A percentile compares a stretch with the other conserved stretches of the same genome.
phyloP scores from a whole-genome alignment of 1,140 invertebrate genomes.

The Holcopasites calliopsidis region DNA sequence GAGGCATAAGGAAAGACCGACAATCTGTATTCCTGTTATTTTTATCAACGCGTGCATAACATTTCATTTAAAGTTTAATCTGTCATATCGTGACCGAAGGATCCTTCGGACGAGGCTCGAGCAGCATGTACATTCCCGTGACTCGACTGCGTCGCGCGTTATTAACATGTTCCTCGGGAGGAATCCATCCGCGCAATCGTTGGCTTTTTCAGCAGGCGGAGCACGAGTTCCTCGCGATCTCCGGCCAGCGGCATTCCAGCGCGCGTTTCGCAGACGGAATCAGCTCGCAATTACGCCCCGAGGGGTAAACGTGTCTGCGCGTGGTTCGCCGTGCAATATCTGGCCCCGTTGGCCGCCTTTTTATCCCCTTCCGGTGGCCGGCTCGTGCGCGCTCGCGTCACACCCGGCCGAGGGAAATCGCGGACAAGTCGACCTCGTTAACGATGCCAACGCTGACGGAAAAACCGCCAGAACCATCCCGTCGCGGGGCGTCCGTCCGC shows the following conservation, averaged over 20 bases:
- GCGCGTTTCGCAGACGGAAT: constrained; percentile 46
- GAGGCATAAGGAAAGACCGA: no score
- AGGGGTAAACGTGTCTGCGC: constrained; percentile 35
- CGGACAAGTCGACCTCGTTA: background rate
- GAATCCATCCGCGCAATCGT: background rate
- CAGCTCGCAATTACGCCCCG: constrained; percentile 29
- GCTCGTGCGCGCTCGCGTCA: constrained; percentile 19
- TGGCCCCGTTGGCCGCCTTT: constrained; percentile 26
- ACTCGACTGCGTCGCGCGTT: background rate
- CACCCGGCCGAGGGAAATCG: background rate
- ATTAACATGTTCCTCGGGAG: constrained; percentile 2
- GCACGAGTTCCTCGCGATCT: background rate
- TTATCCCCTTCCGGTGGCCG: background rate
- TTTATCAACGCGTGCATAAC: no score
- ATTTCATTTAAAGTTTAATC: no score
- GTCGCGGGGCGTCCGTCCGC: background rate
- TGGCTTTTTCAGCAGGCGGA: background rate
- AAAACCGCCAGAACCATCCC: background rate
- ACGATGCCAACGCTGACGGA: no score
- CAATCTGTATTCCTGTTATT: no score
- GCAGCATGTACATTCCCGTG: background rate
- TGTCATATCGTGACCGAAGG: no score
- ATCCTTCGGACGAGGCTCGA: background rate
- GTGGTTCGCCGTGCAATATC: constrained; percentile 39
- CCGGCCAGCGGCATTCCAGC: constrained; percentile 24